phyloP scores from a whole-genome alignment of 2,888 invertebrate genomes.

The Cryptus viduatorius region DNA sequence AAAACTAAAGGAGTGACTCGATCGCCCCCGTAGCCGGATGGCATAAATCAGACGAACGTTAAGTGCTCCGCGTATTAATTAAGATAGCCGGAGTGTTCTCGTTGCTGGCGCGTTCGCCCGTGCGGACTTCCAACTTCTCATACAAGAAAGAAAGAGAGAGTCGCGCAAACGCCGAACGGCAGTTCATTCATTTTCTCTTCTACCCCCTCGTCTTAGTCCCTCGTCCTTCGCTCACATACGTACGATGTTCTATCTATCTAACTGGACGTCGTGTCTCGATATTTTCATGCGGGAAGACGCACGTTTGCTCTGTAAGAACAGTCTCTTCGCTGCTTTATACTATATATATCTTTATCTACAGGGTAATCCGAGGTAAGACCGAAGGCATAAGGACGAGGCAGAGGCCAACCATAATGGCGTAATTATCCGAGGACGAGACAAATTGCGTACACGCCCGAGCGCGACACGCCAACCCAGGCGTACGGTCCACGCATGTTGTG shows the following conservation, averaged over 20 bases:
- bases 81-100: slow-evolving; percentile 73
- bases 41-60: slow-evolving; percentile 77
- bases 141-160: not conserved
- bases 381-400: slow-evolving; percentile 63
- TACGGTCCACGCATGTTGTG: slow-evolving; percentile 55
- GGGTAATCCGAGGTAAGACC: slow-evolving; percentile 2
- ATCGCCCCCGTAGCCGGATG: slow-evolving; percentile 74
- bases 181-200: slow-evolving; percentile 36
- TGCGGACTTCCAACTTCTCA: slow-evolving; percentile 25
- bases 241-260: slow-evolving; percentile 22
- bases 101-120: slow-evolving; percentile 55
- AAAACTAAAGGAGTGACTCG: slow-evolving; percentile 49
- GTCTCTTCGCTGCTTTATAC: not conserved
- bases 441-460: slow-evolving; percentile 82
- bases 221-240: not conserved
- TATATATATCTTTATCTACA: slow-evolving; percentile 14
- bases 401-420: slow-evolving; percentile 78
- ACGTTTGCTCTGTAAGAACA: slow-evolving; percentile 28
- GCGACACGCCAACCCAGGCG: slow-evolving; percentile 75
- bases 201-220: not conserved
- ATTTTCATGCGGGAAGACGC: not conserved
- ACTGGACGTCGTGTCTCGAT: slow-evolving; percentile 26
- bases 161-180: slow-evolving; percentile 3
- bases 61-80: slow-evolving; percentile 79
- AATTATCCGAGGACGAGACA: slow-evolving; percentile 83